Percentiles rank a stretch among this genome's conserved stretches.
Evolutionary conservation across 2,888 invertebrate species (phyloP).

Genomic region (Lasiommata megera): DNA sequence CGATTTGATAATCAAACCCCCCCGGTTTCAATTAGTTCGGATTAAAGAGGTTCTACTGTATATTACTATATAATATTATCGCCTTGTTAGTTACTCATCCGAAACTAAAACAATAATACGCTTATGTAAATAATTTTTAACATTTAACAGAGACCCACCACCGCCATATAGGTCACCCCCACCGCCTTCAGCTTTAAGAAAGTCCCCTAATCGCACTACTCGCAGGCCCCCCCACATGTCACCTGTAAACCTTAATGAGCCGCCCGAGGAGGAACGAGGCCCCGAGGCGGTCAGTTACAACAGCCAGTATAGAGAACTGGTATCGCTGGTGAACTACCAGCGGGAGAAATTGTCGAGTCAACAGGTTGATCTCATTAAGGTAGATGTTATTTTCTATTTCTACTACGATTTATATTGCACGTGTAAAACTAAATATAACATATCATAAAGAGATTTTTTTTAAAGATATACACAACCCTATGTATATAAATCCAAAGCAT

Average conservation of each 20-base stretch:
- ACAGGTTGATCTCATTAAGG: conserved; percentile 95
- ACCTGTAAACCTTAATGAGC: conserved; percentile 48
- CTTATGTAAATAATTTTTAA: conserved; percentile 13
- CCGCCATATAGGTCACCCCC: conserved; percentile 77
- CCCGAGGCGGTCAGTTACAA: conserved; percentile 87
- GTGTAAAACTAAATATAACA: no score
- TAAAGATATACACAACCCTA: no score
- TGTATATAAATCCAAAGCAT: no score
- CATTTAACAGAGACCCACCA: conserved; percentile 66
- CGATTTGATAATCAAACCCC: no score
- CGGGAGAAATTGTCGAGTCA: conserved; percentile 94
- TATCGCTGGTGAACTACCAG: conserved; percentile 94
- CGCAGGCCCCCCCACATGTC: conserved; percentile 69
- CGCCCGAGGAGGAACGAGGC: conserved; percentile 52
- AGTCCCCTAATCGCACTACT: conserved; percentile 65
- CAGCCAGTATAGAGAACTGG: conserved; percentile 90
- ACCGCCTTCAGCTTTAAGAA: conserved; percentile 62
- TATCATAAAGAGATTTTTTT: no score
- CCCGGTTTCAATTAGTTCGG: no score
- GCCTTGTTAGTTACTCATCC: neutral
- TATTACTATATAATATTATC: no score
- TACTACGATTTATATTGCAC: no score
- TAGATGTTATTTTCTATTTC: conserved; percentile 46
- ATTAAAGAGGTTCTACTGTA: no score
- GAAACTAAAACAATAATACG: neutral